A percentile compares a stretch with the other conserved stretches of the same genome.
phyloP scores from a whole-genome alignment of 2,888 invertebrate species.

The Diaperis boleti region DNA sequence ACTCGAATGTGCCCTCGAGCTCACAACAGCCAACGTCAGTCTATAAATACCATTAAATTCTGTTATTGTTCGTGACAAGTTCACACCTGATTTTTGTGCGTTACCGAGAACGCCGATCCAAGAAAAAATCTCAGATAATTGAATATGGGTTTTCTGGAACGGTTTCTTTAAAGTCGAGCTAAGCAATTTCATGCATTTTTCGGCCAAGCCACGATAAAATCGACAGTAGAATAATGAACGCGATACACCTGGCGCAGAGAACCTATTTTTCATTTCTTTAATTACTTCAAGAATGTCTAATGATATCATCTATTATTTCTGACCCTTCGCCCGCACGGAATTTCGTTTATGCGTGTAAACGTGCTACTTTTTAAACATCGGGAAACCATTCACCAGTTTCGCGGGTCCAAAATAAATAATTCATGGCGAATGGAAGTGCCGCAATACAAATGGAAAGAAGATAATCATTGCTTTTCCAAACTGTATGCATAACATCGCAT shows the following conservation, averaged over 20 bases:
- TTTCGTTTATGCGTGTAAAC: constrained; percentile 26
- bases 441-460: constrained; percentile 5
- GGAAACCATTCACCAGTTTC: too few relatives aligned
- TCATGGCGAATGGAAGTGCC: constrained; percentile 17
- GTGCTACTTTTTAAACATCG: constrained; percentile 14
- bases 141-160: constrained; percentile 37
- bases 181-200: constrained; percentile 49
- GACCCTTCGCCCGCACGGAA: constrained; percentile 4
- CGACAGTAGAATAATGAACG: constrained; percentile 42
- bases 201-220: constrained; percentile 43
- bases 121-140: constrained; percentile 29
- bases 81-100: constrained; percentile 35
- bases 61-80: constrained; percentile 26
- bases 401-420: constrained; percentile 29
- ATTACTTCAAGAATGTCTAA: constrained; percentile 42
- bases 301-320: constrained; percentile 37
- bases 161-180: constrained; percentile 38
- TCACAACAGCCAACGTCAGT: neutral
- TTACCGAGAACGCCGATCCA: constrained; percentile 18
- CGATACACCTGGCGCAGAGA: constrained; percentile 47
- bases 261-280: constrained; percentile 51
- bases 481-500: constrained; percentile 16
- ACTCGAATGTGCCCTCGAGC: constrained; percentile 6
- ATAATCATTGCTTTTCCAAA: constrained; percentile 14
- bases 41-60: constrained; percentile 18